These are phyloP conservation scores for Lasioglossum leucozonium DNA, from an alignment of 2,888 invertebrate species.

Conservation along the genomic window DNA sequence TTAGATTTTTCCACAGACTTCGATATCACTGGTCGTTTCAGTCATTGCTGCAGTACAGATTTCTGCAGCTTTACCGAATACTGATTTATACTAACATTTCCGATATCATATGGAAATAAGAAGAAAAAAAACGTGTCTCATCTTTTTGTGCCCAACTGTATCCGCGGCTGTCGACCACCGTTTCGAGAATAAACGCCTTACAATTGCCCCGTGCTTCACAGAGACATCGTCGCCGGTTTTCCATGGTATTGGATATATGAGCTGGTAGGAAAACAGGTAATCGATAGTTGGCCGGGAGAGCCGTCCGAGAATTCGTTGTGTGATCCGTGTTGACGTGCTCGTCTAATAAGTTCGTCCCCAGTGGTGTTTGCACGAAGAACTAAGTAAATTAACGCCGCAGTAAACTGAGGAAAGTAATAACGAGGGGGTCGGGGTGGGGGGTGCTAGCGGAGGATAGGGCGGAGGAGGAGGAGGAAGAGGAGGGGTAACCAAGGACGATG, in stretches of 20 bases:
- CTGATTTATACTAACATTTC: too few species aligned
- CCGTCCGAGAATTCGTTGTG: not conserved
- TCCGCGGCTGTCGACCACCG: not conserved
- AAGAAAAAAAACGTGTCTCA: too few species aligned
- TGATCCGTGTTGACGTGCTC: not conserved
- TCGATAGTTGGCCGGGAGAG: conserved; percentile 13
- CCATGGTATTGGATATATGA: not conserved
- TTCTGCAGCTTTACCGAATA: too few species aligned
- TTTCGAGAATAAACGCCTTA: not conserved
- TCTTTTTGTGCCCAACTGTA: too few species aligned
- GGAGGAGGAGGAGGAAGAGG: conserved; percentile 2
- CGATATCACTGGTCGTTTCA: too few species aligned
- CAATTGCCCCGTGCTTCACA: not conserved
- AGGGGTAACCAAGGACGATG: conserved; percentile 60
- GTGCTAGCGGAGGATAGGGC: not conserved
- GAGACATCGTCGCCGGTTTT: not conserved
- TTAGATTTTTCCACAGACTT: not conserved
- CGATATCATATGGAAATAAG: too few species aligned
- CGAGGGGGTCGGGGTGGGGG: conserved; percentile 24
- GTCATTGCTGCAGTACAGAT: not conserved
- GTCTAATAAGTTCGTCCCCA: conserved; percentile 13
- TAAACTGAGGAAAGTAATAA: conserved; percentile 42
- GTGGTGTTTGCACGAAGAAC: not conserved
- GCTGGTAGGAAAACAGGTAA: not conserved
- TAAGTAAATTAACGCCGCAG: conserved; percentile 44